Conservation (phyloP, 2,113 vertebrate genomes). For the Rhombomys opimus region DNA sequence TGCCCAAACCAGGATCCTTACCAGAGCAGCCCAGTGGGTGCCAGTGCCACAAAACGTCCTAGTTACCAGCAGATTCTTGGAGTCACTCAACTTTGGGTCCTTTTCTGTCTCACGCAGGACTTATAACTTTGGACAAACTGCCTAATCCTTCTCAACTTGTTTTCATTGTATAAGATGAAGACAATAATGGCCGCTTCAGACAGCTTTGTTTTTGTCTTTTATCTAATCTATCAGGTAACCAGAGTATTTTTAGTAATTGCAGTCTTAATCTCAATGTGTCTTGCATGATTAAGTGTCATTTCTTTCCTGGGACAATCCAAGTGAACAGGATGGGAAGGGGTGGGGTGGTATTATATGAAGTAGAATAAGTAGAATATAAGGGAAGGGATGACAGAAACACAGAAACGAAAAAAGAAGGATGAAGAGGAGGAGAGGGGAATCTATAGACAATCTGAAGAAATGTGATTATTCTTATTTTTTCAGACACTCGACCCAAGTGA, state of each 20-base stretch:
- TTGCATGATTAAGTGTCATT: not conserved
- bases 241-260: not conserved
- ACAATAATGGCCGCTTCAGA: not conserved
- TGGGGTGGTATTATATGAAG: not conserved
- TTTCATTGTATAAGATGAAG: slow-evolving; percentile 15
- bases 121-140: not conserved
- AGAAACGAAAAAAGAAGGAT: not conserved
- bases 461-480: not conserved
- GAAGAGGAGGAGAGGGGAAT: not conserved
- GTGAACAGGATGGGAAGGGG: not conserved
- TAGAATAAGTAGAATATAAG: not conserved
- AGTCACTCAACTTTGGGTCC: not conserved
- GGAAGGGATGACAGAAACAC: too few species aligned
- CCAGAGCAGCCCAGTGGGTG: not conserved
- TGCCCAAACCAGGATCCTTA: not conserved
- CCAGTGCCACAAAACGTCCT: not conserved
- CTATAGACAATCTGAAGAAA: not conserved
- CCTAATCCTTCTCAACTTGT: slow-evolving; percentile 20
- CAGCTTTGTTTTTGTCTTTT: not conserved
- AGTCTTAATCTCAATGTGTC: not conserved
- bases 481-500: not conserved
- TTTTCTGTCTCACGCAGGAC: not conserved
- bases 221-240: not conserved
- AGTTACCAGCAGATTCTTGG: not conserved
- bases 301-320: slow-evolving; percentile 14